Evolutionary conservation across 2,888 invertebrate genomes (phyloP).

Genomic region (Synergus umbraculus): DNA sequence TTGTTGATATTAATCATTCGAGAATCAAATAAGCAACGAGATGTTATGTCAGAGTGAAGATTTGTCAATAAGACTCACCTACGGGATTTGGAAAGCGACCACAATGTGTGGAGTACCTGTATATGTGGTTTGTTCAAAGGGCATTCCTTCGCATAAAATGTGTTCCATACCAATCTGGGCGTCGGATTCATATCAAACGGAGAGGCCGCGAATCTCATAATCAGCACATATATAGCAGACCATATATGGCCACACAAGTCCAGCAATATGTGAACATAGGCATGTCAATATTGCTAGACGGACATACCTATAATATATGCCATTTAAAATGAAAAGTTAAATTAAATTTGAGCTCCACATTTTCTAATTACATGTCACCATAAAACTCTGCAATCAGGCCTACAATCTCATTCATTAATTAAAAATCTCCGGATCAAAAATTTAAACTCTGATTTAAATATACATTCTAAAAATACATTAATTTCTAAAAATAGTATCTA

Average conservation of each 20-base stretch:
- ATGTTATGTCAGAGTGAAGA: slow-evolving; percentile 5
- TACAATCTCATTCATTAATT: background rate
- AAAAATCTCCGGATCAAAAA: background rate
- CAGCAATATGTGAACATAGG: slow-evolving; percentile 25
- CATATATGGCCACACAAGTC: background rate
- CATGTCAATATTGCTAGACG: slow-evolving; percentile 30
- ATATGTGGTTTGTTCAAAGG: slow-evolving; percentile 39
- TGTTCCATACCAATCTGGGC: slow-evolving; percentile 35
- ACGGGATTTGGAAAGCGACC: slow-evolving; percentile 34
- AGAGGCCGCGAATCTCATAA: slow-evolving; percentile 38
- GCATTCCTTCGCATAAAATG: slow-evolving; percentile 38
- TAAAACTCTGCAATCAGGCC: background rate
- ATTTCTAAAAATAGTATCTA: background rate
- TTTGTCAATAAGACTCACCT: slow-evolving; percentile 18
- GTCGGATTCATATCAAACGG: slow-evolving; percentile 41
- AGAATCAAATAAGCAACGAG: background rate
- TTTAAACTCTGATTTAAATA: background rate
- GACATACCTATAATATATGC: background rate
- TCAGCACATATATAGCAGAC: slow-evolving; percentile 32
- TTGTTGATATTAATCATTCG: no score
- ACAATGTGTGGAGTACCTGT: slow-evolving; percentile 34
- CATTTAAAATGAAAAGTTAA: background rate
- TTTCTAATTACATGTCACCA: background rate
- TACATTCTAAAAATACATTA: background rate
- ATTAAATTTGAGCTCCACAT: slow-evolving; percentile 1